Base-by-base conservation (phyloP, 2,113 vertebrate species). In the Corythoichthys intestinalis region DNA sequence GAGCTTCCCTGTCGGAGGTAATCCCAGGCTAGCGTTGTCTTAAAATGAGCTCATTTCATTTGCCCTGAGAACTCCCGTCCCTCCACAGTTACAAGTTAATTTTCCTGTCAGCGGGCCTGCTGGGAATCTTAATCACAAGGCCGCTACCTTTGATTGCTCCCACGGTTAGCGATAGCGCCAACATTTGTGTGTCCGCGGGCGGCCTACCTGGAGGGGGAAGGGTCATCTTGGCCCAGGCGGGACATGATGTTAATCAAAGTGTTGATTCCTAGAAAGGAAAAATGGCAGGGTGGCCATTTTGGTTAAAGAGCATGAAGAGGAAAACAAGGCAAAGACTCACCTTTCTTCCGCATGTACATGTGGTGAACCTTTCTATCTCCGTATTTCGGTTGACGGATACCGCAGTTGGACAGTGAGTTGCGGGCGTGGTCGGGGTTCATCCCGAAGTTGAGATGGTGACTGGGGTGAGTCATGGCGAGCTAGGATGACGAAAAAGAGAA, bases 201-300 rank as follows among this genome's bases (percentile, higher is more conserved):
- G 11, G 57, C 82, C 84, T 92, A 98, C 97, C 97, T 96, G 86
- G 97, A 98, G 73, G 97, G 97, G 85, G 97, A 93, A 66, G 97
- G 97, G 85, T 99, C 97, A 65, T 99, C 96, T 91, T 99, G 97
- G 62, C 97, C 97, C 83, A 99, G 93, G n/a, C 97, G 95, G 65
- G 97, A 99, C 97, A 99, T 99, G 86, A 99, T 99, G 91, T 99
- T 99, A 91, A 99, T 99, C 90, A 99, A 82, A 0, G 97, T 99
- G 87, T 98, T 99, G 91, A 99, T 99, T 69, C 97, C 97, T 99
- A 88, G 39, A 50, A 75, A 61, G 46, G 52, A 48, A 47, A n/a
- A 52, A 39, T 50, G 49, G 46, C 52, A 54, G 4, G 20, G 15
- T 49, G 4, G 47, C 48, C 34, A 44, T 44, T 44, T 63, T 37